A percentile compares a stretch with the other conserved stretches of the same genome.
Evolutionary conservation across 2,888 invertebrate genomes (phyloP).

Genomic region (Cerastis rubricosa): DNA sequence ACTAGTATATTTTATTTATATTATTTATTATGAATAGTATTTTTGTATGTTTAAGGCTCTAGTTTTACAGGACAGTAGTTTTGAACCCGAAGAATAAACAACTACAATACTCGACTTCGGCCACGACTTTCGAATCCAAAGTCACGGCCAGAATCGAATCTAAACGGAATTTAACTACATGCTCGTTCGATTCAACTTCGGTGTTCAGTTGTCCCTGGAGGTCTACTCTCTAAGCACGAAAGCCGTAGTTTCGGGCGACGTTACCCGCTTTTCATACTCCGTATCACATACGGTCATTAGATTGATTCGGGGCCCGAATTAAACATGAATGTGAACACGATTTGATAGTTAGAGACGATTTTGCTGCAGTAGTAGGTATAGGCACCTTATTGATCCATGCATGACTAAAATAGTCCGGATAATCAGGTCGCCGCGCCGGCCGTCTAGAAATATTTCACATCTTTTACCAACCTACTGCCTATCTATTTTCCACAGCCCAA

Average conservation of each 20-base stretch:
- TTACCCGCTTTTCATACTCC: not conserved
- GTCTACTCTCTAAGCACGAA: not conserved
- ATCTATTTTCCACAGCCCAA: not conserved
- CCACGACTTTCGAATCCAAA: slow-evolving; percentile 22
- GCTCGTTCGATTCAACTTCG: not conserved
- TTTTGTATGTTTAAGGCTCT: not conserved
- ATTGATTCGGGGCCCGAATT: not conserved
- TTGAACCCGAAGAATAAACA: not conserved
- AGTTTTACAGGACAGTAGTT: slow-evolving; percentile 1
- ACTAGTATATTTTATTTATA: no score
- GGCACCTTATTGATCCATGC: not conserved
- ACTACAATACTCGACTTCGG: not conserved
- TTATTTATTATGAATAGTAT: not conserved
- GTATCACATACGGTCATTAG: not conserved
- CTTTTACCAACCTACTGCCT: not conserved
- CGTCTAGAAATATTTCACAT: not conserved
- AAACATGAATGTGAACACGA: not conserved
- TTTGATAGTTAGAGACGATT: not conserved
- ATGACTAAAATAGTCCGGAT: not conserved
- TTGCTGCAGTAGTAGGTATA: not conserved
- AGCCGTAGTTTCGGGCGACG: not conserved
- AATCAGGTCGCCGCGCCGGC: not conserved
- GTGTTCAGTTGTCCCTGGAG: not conserved
- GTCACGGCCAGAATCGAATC: slow-evolving; percentile 1
- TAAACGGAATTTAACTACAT: slow-evolving; percentile 7